phyloP scores from a whole-genome alignment of 2,797 vertebrate species.

The Macroramphosus scolopax region DNA sequence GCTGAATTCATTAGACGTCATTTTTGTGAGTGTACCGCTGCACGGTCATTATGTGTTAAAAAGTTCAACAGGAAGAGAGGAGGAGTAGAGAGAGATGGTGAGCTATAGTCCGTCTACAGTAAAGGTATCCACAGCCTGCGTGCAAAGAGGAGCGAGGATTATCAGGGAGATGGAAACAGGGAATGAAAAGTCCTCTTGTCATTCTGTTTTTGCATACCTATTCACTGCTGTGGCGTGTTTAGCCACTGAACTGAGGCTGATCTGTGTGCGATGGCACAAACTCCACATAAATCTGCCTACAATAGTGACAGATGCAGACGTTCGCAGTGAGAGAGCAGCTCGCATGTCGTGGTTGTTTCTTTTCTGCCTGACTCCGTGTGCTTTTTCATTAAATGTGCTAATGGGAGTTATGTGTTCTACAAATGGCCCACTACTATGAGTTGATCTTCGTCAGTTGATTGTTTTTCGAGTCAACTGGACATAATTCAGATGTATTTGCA shows the following conservation, averaged over 20 bases:
- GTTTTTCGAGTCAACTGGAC: conserved; percentile 16
- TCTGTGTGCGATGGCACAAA: conserved; percentile 12
- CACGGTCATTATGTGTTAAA: conserved; percentile 76
- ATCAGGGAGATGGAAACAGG: conserved; percentile 34
- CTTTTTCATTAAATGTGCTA: too few species aligned
- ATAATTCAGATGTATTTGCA: conserved; percentile 15
- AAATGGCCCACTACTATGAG: conserved; percentile 6
- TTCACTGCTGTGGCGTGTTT: conserved; percentile 18
- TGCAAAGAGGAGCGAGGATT: conserved; percentile 44
- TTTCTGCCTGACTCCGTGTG: too few species aligned
- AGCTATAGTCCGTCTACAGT: conserved; percentile 43
- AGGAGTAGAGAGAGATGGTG: conserved; percentile 32
- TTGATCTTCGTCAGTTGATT: conserved; percentile 26
- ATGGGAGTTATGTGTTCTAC: conserved; percentile 3
- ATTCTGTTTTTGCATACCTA: conserved; percentile 21
- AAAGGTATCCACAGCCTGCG: conserved; percentile 27
- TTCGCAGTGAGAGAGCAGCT: neutral
- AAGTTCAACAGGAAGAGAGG: conserved; percentile 56
- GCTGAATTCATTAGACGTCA: conserved; percentile 77
- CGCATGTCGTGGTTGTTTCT: conserved; percentile 4
- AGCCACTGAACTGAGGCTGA: conserved; percentile 12
- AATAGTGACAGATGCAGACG: conserved; percentile 14
- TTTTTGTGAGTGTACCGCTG: conserved; percentile 66
- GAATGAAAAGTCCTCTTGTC: conserved; percentile 38
- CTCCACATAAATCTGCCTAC: conserved; percentile 20